Evolutionary conservation across 2,113 vertebrate species (phyloP), one percentile per base, ranked within the genome.

Genomic region (Petromus typicus): DNA sequence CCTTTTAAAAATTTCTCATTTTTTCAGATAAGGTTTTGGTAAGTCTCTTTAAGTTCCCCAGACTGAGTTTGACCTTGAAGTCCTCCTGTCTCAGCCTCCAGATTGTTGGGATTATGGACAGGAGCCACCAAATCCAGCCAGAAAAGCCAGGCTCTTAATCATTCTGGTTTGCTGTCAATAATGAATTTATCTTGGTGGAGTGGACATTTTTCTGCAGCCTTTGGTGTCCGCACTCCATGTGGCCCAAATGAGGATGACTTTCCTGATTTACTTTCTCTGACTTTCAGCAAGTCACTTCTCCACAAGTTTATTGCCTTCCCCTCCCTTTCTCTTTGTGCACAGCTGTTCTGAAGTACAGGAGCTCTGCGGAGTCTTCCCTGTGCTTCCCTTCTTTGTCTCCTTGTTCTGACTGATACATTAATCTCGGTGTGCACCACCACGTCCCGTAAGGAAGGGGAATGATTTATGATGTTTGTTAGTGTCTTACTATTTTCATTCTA

Each of bases 391-490:
- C 37, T 25, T 93, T 32, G 48, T 69, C 34, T 25, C n/a, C 92
- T 66, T 59, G 4, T 90, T 93, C 88, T 86, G 78, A 67, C 57
- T 84, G 57, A 86, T 51, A 80, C 84, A 94, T 80, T 80, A 75
- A 91, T 95, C 79, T 91, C 3, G 2, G 37, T 86, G 94, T 71
- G 64, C 9, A 43, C 59, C 20, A 71, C 57, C 63, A 83, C 57
- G 95, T 76, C 90, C 75, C 80, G 79, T 84, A 79, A 78, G 92
- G 93, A 90, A 75, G 57, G 84, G 30, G 92, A 66, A 91, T 91
- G 93, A 95, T 95, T 95, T 91, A 96, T 95, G 88, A 92, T 85
- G 73, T 78, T 93, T 95, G 86, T 96, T 96, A 89, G 71, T 93
- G 90, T 94, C 92, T 95, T 90, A 86, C 86, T 86, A 57, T 61